phyloP scores from a whole-genome alignment of 2,113 vertebrate genomes.

The Alexandromys fortis region DNA sequence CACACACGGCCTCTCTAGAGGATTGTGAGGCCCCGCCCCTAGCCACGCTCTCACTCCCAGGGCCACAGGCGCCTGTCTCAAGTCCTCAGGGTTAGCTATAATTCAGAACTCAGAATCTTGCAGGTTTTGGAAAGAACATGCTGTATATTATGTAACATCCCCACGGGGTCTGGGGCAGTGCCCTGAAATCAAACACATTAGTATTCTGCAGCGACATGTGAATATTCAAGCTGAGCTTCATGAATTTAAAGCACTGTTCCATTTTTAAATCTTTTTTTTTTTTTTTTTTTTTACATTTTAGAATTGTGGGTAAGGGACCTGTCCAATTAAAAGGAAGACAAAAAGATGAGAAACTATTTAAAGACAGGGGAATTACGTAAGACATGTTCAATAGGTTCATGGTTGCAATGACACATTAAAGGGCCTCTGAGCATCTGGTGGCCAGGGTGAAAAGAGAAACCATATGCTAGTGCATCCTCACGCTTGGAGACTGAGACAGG shows the following conservation, averaged over 20 bases:
- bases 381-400: slow-evolving; percentile 21
- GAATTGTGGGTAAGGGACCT: slow-evolving; percentile 35
- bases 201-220: slow-evolving; percentile 38
- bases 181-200: slow-evolving; percentile 27
- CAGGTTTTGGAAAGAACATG: not conserved
- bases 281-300: slow-evolving; percentile 43
- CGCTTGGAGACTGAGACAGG: not conserved
- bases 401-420: not conserved
- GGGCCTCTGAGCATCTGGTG: slow-evolving; percentile 39
- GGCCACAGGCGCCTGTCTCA: not conserved
- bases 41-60: not conserved
- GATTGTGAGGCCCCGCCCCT: not conserved
- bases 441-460: slow-evolving; percentile 29
- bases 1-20: not conserved
- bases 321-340: slow-evolving; percentile 35
- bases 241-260: slow-evolving; percentile 38
- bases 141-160: not conserved
- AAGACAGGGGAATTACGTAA: slow-evolving; percentile 33
- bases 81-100: slow-evolving; percentile 1
- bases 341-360: slow-evolving; percentile 48
- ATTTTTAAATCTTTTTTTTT: slow-evolving; percentile 54
- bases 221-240: slow-evolving; percentile 32
- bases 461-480: not conserved
- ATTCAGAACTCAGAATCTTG: slow-evolving; percentile 50
- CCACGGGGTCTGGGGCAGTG: not conserved